phyloP scores from a whole-genome alignment of 2,797 vertebrate genomes.

The Ispidina lecontei region DNA sequence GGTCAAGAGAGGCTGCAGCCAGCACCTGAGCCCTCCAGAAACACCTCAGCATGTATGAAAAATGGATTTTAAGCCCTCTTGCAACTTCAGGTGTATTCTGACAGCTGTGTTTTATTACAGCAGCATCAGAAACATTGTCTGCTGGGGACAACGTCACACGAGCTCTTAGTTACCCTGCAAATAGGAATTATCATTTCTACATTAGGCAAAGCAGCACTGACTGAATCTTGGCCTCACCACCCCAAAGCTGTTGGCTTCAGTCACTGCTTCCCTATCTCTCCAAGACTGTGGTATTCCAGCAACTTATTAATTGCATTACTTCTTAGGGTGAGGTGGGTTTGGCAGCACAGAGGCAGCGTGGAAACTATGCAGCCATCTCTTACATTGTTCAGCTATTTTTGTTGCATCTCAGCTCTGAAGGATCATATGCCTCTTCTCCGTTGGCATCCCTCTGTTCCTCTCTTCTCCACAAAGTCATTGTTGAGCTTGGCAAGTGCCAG shows the following conservation, averaged over 20 bases:
- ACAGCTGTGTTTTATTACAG: background rate
- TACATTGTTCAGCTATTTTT: background rate
- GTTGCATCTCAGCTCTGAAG: background rate
- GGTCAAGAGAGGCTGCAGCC: background rate
- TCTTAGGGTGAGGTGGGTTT: constrained; percentile 15
- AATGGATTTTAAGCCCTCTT: background rate
- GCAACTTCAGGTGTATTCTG: background rate
- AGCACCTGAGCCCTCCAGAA: background rate
- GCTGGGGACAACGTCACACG: rapidly evolving
- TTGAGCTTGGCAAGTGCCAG: constrained; percentile 25
- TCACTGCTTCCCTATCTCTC: background rate
- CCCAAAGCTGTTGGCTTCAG: background rate
- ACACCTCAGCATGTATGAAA: background rate
- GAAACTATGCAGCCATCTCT: background rate
- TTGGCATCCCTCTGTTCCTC: background rate
- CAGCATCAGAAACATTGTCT: background rate
- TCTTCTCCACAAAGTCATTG: background rate
- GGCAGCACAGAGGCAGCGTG: background rate
- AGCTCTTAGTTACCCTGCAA: background rate
- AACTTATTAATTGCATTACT: background rate
- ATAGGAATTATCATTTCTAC: background rate
- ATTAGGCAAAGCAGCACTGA: background rate
- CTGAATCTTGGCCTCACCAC: background rate
- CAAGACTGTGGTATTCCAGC: background rate
- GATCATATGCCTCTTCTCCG: background rate